A percentile compares a stretch with the other conserved stretches of the same genome.
phyloP scores from a whole-genome alignment of 2,797 vertebrate genomes.

The Distichodus sexfasciatus region DNA sequence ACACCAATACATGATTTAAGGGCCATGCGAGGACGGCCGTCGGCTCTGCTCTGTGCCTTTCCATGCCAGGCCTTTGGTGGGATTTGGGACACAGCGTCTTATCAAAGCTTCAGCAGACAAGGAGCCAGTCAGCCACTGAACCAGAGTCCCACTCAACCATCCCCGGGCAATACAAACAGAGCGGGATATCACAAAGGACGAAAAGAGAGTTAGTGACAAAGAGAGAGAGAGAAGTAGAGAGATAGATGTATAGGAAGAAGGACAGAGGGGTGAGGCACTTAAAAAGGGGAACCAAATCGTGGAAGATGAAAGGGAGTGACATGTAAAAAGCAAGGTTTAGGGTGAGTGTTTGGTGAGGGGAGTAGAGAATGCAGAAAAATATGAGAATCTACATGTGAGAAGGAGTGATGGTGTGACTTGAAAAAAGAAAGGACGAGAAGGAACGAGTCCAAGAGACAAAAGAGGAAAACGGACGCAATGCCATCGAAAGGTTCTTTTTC shows the following conservation, averaged over 20 bases:
- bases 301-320: neutral
- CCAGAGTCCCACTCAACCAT: neutral
- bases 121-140: conserved; percentile 45
- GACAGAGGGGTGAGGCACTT: neutral
- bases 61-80: conserved; percentile 3
- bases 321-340: neutral
- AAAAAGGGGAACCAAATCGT: neutral
- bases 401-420: too few relatives aligned
- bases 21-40: conserved; percentile 1
- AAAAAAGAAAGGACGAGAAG: too few relatives aligned
- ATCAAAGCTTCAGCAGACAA: conserved; percentile 15
- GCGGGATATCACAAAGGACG: neutral
- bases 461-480: too few relatives aligned
- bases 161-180: neutral
- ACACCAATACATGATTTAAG: neutral
- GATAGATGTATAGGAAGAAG: neutral
- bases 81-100: conserved; percentile 33
- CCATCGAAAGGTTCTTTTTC: too few relatives aligned
- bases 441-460: too few relatives aligned
- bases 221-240: neutral
- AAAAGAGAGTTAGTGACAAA: neutral
- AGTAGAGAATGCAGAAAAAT: neutral
- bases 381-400: too few relatives aligned
- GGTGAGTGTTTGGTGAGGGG: neutral
- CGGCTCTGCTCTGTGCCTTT: too few relatives aligned